These are phyloP conservation scores for Takifugu rubripes DNA, from an alignment of 2,797 vertebrate genomes.

Conservation along the genomic window DNA sequence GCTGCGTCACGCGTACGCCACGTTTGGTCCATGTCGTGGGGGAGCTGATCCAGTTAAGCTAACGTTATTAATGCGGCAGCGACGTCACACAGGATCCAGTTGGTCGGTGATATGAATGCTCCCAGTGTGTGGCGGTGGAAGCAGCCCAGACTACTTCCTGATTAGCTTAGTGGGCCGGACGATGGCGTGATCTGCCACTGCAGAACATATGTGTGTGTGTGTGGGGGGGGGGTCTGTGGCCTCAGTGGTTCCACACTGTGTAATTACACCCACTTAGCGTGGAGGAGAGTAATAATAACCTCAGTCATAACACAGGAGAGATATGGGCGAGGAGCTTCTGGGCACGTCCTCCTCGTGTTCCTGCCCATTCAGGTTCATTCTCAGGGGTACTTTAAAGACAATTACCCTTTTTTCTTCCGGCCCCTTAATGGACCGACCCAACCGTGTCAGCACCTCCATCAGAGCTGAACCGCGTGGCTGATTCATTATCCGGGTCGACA, in stretches of 20 bases:
- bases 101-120: constrained; percentile 28
- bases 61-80: constrained; percentile 1
- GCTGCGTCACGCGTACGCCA: too few relatives aligned
- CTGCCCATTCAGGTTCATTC: too few relatives aligned
- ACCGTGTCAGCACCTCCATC: too few relatives aligned
- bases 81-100: too few relatives aligned
- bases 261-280: constrained; percentile 73
- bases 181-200: constrained; percentile 39
- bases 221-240: constrained; percentile 60
- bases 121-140: constrained; percentile 55
- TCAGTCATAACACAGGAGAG: constrained; percentile 61
- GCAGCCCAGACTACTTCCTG: constrained; percentile 63
- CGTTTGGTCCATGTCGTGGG: too few relatives aligned
- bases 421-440: too few relatives aligned
- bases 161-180: constrained; percentile 65
- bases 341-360: constrained; percentile 3
- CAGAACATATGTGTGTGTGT: constrained; percentile 18
- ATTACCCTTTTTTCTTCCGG: too few relatives aligned
- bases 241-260: constrained; percentile 66
- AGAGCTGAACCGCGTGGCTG: too few relatives aligned
- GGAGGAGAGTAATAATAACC: constrained; percentile 42
- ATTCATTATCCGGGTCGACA: too few relatives aligned
- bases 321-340: constrained; percentile 52
- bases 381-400: too few relatives aligned
- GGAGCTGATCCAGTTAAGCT: too few relatives aligned